Evolutionary conservation across 2,888 invertebrate genomes (phyloP), one percentile per base, ranked within the genome.

Genomic region (Serripes groenlandicus): DNA sequence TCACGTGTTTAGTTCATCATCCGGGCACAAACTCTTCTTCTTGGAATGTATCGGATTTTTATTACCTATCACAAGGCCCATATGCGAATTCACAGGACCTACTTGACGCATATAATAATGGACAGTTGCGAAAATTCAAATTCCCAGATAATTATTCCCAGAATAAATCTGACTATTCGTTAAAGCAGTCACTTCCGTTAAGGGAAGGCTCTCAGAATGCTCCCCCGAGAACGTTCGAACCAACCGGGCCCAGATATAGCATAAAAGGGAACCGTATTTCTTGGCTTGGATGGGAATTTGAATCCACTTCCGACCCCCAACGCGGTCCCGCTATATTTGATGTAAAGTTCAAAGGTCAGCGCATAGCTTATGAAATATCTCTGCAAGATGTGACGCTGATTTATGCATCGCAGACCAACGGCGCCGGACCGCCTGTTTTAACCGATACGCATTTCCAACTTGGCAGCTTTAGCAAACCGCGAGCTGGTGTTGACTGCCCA

Each of bases 201-300:
- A 73, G 88, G 23, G 60, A 76, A 32, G 78, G 84, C 23, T 81
- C 90, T 4, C 56, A 83, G 34, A 58, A 81, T 15, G 81, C 81
- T 11, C 91, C 91, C 1, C 90, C 91, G 1, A 68, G 79, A 37
- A 83, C 89, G 0, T 88, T 79, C 52, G 83, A 84, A 69, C 89
- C 91, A 1, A 73, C 78, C 15, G 91, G 90, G 21, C 79, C 85
- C 0, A 79, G 92, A 42, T 92, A 86, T 75, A 85, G 78, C 9
- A 85, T 92, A 3, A 69, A 81, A 54, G 91, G 85, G 7, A 80
- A 87, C 23, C 77, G 70, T 5, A 78, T 91, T 9, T 68, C 73
- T n/a, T 92, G 90, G 90, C 87, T 90, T 87, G 91, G 88, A 5
- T 92, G 91, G 91, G 64, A 83, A 28, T 90, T 90, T 64, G 87